A percentile compares a stretch with the other conserved stretches of the same genome.
phyloP scores from a whole-genome alignment of 2,797 vertebrate genomes.

The Staurois parvus region DNA sequence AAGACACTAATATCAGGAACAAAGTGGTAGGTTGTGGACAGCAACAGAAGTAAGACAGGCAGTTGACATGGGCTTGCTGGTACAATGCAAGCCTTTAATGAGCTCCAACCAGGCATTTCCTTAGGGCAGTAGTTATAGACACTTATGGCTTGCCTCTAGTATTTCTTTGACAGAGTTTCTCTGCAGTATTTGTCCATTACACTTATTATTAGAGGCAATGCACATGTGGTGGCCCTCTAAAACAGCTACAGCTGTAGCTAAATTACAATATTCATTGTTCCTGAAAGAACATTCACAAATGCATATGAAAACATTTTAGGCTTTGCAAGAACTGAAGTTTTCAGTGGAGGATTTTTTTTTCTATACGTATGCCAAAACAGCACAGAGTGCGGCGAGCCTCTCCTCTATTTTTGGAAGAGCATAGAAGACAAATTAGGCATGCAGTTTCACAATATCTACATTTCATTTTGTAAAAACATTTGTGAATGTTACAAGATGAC shows the following conservation, averaged over 20 bases:
- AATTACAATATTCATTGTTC: neutral
- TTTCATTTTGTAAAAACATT: neutral
- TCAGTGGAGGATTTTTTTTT: neutral
- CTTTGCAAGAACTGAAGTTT: neutral
- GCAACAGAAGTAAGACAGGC: no score
- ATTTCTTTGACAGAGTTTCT: neutral
- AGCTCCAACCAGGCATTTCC: neutral
- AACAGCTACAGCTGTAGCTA: neutral
- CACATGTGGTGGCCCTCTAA: neutral
- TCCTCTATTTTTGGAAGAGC: neutral
- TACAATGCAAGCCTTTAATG: neutral
- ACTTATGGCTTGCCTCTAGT: neutral
- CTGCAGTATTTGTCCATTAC: neutral
- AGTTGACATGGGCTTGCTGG: neutral
- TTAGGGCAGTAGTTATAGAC: neutral
- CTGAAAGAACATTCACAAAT: neutral
- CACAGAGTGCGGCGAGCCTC: neutral
- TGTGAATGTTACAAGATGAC: slow-evolving; percentile 39
- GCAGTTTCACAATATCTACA: neutral
- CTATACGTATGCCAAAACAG: slow-evolving; percentile 1
- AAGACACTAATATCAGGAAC: neutral
- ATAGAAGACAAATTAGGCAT: slow-evolving; percentile 4
- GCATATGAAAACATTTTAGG: neutral
- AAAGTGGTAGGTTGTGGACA: neutral
- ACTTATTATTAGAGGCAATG: neutral